phyloP scores from a whole-genome alignment of 2,888 invertebrate species.

The Neoaliturus tenellus region DNA sequence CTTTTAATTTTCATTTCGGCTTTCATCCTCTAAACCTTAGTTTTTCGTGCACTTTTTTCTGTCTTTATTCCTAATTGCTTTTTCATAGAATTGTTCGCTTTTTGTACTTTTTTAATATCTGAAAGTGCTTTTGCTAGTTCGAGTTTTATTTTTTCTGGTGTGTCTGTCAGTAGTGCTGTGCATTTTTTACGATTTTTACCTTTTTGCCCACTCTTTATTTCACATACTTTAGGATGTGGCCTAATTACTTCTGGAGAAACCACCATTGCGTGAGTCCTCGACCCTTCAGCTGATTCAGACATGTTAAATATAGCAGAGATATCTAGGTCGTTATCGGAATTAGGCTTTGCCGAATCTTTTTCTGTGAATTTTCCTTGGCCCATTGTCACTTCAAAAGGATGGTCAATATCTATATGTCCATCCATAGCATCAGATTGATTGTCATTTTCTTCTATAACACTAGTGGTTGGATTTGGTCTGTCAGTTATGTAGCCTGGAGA shows the following conservation, averaged over 20 bases:
- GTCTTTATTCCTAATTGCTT: neutral
- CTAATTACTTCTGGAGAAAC: neutral
- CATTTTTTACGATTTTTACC: neutral
- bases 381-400: neutral
- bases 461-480: neutral
- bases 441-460: neutral
- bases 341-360: neutral
- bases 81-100: neutral
- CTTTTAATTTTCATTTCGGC: neutral
- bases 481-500: slow-evolving; percentile 59
- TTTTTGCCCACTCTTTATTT: neutral
- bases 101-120: neutral
- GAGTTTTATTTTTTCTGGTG: neutral
- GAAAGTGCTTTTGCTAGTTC: neutral
- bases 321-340: neutral
- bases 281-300: neutral
- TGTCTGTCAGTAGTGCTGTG: neutral
- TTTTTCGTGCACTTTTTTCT: neutral
- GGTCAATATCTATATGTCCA: neutral
- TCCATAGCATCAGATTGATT: neutral
- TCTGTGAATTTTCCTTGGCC: neutral
- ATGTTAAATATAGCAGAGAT: neutral
- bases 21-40: neutral
- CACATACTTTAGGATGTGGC: neutral
- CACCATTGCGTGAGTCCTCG: neutral